Conservation (phyloP, 2,888 invertebrate species). For the Pachymerium ferrugineum region DNA sequence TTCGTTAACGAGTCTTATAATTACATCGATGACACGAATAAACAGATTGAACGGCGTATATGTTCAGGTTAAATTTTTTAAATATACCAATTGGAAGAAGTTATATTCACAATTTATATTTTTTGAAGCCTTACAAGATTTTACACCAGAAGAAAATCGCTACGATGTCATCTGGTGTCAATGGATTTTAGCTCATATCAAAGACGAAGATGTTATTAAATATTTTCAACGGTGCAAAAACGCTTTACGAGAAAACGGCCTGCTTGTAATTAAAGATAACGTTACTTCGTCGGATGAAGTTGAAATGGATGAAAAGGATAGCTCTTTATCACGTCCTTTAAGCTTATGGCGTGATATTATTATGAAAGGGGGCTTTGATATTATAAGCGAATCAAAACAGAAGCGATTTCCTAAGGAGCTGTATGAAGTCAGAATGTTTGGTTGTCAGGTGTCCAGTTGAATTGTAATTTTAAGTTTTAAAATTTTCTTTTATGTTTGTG, state of each 20-base stretch:
- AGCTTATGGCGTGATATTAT: conserved; percentile 62
- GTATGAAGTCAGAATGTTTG: conserved; percentile 89
- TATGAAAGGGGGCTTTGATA: conserved; percentile 63
- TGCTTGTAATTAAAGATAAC: conserved; percentile 92
- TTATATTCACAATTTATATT: background rate
- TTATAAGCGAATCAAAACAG: conserved; percentile 67
- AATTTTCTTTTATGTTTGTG: background rate
- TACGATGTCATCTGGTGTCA: conserved; percentile 97
- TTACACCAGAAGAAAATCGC: conserved; percentile 61
- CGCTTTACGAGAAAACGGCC: conserved; percentile 63
- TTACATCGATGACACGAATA: conserved; percentile 49
- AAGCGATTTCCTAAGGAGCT: conserved; percentile 81
- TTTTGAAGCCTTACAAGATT: conserved; percentile 63
- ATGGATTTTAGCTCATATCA: conserved; percentile 87
- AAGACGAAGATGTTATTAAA: conserved; percentile 70
- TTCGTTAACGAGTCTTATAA: conserved; percentile 70
- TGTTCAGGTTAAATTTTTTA: conserved; percentile 28
- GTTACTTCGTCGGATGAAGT: conserved; percentile 64
- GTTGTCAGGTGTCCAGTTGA: conserved; percentile 43
- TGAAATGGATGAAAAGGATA: conserved; percentile 71
- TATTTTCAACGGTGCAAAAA: conserved; percentile 55
- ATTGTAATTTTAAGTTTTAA: background rate
- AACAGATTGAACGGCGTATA: conserved; percentile 1
- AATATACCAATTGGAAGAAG: background rate
- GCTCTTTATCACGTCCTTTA: conserved; percentile 80